Percentiles rank a stretch among this genome's conserved stretches.
phyloP scores from a whole-genome alignment of 2,888 invertebrate genomes.

The Stratiomys singularior region DNA sequence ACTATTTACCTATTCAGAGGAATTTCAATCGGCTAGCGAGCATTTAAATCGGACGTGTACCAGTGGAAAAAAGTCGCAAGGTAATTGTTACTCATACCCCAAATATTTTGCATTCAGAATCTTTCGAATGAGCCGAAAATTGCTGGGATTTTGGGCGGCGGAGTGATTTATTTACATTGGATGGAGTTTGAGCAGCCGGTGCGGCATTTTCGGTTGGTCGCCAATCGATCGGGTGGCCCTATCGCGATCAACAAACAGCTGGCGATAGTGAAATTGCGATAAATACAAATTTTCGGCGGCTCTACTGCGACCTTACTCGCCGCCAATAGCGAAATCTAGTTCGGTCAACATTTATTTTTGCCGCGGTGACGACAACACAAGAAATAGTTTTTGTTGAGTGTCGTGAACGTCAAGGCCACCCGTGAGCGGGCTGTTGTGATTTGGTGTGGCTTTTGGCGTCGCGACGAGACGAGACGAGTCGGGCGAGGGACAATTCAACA shows the following conservation, averaged over 20 bases:
- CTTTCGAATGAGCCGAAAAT: neutral
- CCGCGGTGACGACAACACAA: conserved; percentile 36
- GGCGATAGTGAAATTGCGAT: conserved; percentile 16
- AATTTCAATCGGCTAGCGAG: conserved; percentile 5
- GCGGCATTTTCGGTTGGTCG: neutral
- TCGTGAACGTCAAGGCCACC: conserved; percentile 39
- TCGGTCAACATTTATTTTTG: conserved; percentile 40
- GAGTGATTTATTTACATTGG: neutral
- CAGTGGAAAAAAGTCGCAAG: conserved; percentile 4
- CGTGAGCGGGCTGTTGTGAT: neutral
- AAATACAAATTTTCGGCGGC: neutral
- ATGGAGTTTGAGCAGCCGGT: neutral
- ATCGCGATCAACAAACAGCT: conserved; percentile 23
- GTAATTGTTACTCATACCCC: conserved; percentile 26
- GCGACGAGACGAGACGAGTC: no score
- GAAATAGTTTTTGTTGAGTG: conserved; percentile 37
- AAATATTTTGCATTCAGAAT: neutral
- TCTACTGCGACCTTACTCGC: neutral
- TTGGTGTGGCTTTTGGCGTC: no score
- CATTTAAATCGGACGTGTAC: neutral
- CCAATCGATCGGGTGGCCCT: neutral
- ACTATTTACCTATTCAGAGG: neutral
- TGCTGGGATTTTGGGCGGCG: neutral
- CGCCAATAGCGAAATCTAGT: neutral
- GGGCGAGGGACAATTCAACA: no score